A percentile compares a stretch with the other conserved stretches of the same genome.
Conservation (phyloP, 92 coral and sea anemone species). For the Umimayanthus chanpuru region DNA sequence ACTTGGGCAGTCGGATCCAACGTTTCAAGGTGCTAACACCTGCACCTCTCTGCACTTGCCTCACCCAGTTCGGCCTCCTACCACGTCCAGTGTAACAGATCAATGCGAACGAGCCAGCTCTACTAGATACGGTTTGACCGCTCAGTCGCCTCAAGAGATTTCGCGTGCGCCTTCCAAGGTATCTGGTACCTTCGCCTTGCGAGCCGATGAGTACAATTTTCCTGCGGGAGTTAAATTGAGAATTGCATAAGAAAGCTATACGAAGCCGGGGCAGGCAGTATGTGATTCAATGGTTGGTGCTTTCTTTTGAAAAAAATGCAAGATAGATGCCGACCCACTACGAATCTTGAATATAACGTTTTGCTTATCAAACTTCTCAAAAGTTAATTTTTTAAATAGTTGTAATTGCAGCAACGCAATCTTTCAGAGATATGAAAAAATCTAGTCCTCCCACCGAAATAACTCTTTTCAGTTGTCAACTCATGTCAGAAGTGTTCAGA, state of each 20-base stretch:
- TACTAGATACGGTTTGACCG: background rate
- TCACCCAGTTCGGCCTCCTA: slow-evolving; percentile 15
- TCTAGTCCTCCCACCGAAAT: no score
- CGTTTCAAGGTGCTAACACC: background rate
- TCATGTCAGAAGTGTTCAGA: no score
- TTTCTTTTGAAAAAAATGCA: no score
- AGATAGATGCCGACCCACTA: no score
- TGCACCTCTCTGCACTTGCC: background rate
- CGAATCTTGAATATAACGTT: no score
- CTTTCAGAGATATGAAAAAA: no score
- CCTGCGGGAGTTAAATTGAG: background rate
- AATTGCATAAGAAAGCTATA: background rate
- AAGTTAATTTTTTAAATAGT: no score
- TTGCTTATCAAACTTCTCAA: no score
- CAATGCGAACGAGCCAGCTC: slow-evolving; percentile 11
- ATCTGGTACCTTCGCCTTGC: background rate
- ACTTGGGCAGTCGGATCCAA: slow-evolving; percentile 15
- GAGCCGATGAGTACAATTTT: slow-evolving; percentile 29
- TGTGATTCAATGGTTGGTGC: background rate
- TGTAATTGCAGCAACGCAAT: no score
- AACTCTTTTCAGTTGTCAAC: no score
- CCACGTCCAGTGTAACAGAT: slow-evolving; percentile 26
- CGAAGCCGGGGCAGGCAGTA: background rate
- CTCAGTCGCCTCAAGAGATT: background rate
- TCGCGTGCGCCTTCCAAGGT: background rate